Conservation (phyloP, 2,113 vertebrate species). For the Prolemur simus region DNA sequence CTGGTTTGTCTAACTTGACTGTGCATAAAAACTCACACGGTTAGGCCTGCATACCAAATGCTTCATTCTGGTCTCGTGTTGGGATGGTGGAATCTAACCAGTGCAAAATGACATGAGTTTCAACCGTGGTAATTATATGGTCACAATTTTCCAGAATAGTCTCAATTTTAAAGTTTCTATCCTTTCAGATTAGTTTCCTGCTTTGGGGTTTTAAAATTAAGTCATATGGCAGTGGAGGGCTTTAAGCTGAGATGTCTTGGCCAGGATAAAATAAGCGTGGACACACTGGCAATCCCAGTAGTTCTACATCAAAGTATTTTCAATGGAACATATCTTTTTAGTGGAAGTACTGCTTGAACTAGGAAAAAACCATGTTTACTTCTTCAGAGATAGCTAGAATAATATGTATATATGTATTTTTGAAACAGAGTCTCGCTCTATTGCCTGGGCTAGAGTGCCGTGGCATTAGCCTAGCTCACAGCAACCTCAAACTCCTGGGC, state of each 20-base stretch:
- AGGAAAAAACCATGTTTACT: background rate
- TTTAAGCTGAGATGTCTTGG: conserved; percentile 25
- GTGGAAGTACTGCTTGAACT: background rate
- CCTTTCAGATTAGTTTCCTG: conserved; percentile 10
- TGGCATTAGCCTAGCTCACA: no score
- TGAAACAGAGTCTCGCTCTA: no score
- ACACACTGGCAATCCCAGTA: background rate
- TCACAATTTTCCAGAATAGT: conserved; percentile 26
- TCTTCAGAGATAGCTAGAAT: conserved; percentile 22
- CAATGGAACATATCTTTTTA: conserved; percentile 3
- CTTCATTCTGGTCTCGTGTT: background rate
- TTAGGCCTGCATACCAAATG: background rate
- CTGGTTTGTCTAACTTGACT: background rate
- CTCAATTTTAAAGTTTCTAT: conserved; percentile 39
- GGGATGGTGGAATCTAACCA: background rate
- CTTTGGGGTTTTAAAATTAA: conserved; percentile 44
- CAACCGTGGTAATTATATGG: background rate
- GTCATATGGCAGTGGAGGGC: background rate
- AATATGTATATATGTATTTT: background rate
- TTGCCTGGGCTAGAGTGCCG: no score
- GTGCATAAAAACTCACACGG: background rate
- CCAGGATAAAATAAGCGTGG: background rate
- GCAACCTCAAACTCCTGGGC: no score
- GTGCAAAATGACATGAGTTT: background rate
- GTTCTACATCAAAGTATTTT: conserved; percentile 14